These are phyloP conservation scores for Aspiorhynchus laticeps DNA, from an alignment of 2,113 vertebrate species.

Conservation along the genomic window DNA sequence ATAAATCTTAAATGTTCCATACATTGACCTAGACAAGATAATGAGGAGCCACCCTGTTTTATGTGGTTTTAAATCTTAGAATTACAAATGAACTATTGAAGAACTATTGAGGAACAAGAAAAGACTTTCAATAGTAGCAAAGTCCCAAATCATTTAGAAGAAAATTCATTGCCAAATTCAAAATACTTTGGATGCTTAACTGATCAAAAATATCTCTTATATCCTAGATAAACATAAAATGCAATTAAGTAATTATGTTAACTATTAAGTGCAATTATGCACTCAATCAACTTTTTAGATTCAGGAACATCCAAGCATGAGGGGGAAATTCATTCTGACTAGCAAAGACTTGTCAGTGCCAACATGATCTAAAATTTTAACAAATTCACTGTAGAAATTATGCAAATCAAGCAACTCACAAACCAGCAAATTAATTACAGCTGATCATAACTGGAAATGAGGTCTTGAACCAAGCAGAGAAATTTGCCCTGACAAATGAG, in stretches of 20 bases:
- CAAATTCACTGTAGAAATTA: constrained; percentile 5
- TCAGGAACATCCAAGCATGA: neutral
- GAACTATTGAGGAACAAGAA: no score
- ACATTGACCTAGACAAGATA: neutral
- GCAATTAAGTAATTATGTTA: neutral
- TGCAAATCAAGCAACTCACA: constrained; percentile 14
- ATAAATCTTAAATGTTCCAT: neutral
- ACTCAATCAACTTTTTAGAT: neutral
- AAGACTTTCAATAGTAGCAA: neutral
- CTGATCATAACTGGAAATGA: neutral
- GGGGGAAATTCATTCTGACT: no score
- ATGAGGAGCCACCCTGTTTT: neutral
- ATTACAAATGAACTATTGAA: neutral
- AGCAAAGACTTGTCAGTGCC: neutral
- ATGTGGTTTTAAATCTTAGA: neutral
- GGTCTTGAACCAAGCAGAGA: neutral
- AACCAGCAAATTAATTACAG: constrained; percentile 24
- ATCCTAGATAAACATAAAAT: neutral
- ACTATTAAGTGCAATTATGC: neutral
- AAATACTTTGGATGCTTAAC: neutral
- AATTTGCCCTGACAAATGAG: neutral
- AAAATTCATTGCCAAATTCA: neutral
- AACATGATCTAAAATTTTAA: neutral
- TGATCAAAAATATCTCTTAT: neutral
- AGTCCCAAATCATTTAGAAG: neutral